Percentiles rank a stretch among this genome's conserved stretches.
These are phyloP conservation scores for Petrocephalus zakoni DNA, from an alignment of 2,113 vertebrate species.

Conservation along the genomic window DNA sequence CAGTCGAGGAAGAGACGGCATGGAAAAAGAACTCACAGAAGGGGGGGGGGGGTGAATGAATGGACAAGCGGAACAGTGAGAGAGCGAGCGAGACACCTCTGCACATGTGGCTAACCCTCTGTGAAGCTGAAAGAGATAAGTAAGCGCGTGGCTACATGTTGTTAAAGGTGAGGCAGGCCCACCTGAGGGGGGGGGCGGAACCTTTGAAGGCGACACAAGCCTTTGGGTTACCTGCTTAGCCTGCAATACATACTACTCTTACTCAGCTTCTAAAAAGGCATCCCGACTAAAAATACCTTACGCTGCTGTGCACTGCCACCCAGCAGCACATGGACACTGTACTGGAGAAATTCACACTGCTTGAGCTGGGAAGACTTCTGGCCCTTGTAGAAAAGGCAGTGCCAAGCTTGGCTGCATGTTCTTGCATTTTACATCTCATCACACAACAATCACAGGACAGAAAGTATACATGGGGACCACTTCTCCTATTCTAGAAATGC, in stretches of 20 bases:
- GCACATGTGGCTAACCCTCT: not conserved
- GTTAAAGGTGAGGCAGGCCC: not conserved
- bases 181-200: not conserved
- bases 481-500: conserved; percentile 30
- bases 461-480: not conserved
- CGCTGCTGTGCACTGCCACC: not conserved
- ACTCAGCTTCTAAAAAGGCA: not conserved
- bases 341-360: not conserved
- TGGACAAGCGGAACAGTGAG: conserved; percentile 14
- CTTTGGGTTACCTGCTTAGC: not conserved
- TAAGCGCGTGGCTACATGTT: not conserved
- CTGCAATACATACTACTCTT: not conserved
- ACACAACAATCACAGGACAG: not conserved
- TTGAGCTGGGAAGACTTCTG: not conserved
- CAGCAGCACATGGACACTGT: not conserved
- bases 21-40: conserved; percentile 49
- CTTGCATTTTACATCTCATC: not conserved
- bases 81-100: not conserved
- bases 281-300: not conserved
- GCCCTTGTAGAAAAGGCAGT: not conserved
- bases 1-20: conserved; percentile 47
- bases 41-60: conserved; percentile 24
- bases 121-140: not conserved
- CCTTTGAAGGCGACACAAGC: not conserved
- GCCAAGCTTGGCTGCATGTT: not conserved